phyloP scores from a whole-genome alignment of 1,140 invertebrate genomes.

The Zaprionus capensis region DNA sequence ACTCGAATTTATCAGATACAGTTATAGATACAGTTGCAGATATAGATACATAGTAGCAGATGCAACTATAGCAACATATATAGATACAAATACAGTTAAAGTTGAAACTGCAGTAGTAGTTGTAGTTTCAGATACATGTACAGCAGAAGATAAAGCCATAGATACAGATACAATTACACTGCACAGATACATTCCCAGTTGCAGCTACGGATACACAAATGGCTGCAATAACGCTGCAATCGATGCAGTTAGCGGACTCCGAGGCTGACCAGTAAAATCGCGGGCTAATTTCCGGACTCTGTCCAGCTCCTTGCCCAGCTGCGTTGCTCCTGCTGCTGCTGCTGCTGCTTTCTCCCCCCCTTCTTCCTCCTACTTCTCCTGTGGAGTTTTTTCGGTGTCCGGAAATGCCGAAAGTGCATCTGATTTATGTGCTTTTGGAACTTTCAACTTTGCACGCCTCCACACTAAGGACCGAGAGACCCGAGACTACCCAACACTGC shows the following conservation, averaged over 20 bases:
- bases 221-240: slow-evolving; percentile 68
- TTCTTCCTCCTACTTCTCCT: slow-evolving; percentile 3
- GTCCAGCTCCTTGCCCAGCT: slow-evolving; percentile 46
- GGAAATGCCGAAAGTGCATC: slow-evolving; percentile 80
- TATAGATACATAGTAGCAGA: not conserved
- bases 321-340: slow-evolving; percentile 5
- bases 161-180: not conserved
- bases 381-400: slow-evolving; percentile 36
- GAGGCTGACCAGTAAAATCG: slow-evolving; percentile 20
- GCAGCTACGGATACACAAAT: slow-evolving; percentile 56
- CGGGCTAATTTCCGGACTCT: slow-evolving; percentile 65
- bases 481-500: not conserved
- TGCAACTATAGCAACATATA: not conserved
- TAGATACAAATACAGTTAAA: not conserved
- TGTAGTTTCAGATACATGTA: not conserved
- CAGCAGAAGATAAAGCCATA: slow-evolving; percentile 8
- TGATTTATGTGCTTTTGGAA: slow-evolving; percentile 79
- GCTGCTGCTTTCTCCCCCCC: not conserved
- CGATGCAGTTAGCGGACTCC: slow-evolving; percentile 44
- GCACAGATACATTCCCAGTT: not conserved
- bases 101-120: not conserved
- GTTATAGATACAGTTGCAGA: not conserved
- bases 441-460: slow-evolving; percentile 67
- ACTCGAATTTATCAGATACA: slow-evolving; percentile 61
- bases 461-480: slow-evolving; percentile 12